Percentiles rank a stretch among this genome's conserved stretches.
phyloP scores from a whole-genome alignment of 2,113 vertebrate species.

The Lathamus discolor region DNA sequence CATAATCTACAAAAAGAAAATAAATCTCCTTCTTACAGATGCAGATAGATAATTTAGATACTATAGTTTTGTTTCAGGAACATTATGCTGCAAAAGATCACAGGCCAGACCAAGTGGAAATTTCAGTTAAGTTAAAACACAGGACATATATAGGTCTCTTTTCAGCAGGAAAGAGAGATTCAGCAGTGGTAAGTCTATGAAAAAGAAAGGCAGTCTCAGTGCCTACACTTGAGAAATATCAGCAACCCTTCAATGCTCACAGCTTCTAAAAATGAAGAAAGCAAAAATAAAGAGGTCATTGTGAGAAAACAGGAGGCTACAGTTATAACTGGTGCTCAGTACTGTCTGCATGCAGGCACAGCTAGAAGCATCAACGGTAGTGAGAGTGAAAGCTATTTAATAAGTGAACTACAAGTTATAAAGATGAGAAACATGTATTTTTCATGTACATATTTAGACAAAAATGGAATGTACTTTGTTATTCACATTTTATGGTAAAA shows the following conservation, averaged over 20 bases:
- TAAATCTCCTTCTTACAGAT: not conserved
- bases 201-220: not conserved
- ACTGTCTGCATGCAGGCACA: not conserved
- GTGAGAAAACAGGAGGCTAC: not conserved
- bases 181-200: not conserved
- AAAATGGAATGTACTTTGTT: not conserved
- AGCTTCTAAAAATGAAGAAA: not conserved
- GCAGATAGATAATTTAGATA: not conserved
- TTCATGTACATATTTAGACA: not conserved
- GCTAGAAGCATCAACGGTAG: not conserved
- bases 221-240: not conserved
- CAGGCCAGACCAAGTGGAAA: not conserved
- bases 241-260: not conserved
- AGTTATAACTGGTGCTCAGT: not conserved
- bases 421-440: not conserved
- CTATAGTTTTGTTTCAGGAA: not conserved
- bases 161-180: not conserved
- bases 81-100: not conserved
- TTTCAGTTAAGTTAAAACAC: not conserved
- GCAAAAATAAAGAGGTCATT: not conserved
- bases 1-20: not conserved
- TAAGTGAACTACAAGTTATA: not conserved
- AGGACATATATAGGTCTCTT: not conserved
- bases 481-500: not conserved
- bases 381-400: not conserved